Evolutionary conservation across 2,888 invertebrate species (phyloP), one percentile per base, ranked within the genome.

Genomic region (Tetropium fuscum): DNA sequence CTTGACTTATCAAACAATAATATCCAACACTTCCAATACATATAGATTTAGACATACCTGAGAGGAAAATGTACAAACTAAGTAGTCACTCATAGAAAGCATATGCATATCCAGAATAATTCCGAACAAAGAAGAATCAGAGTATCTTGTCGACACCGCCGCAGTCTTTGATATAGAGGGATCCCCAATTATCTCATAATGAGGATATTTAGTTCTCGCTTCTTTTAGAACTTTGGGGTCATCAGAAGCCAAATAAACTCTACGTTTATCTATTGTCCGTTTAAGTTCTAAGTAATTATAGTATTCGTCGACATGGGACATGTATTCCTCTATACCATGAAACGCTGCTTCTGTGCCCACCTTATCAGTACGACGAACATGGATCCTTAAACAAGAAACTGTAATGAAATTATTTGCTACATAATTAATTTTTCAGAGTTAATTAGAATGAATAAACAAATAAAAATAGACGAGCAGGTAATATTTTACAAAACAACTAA

Each of bases 1-100:
- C n/a, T n/a, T n/a, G n/a, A n/a, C n/a, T 27, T 8, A 27, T 27
- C 27, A 8, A 27, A n/a, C 5, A 27, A 27, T 27, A 27, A n/a
- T 27, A 27, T n/a, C 10, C 2, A 27, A 27, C 27, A 25, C 10
- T 27, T 8, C 27, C 27, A 27, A 8, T 1, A 2, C 1, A 27
- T n/a, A 8, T 10, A 4, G n/a, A 27, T 27, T 6, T 3, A 30
- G n/a, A 20, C 34, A 34, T 74, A 94, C 95, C 88, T 98, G 98
- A 55, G 98, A 98, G 57, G 98, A 98, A 81, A 99, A 98, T 0
- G 99, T 99, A 83, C 98, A 98, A n/a, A 99, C 98, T 60, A 99
- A 84, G 83, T 90, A 94, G 81, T 98, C 96, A 74, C 92, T 91
- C 76, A 89, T 85, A 0, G 98, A 91, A 34, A 99, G 84, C 84